Base-by-base conservation (phyloP, 2,113 vertebrate species). In the Prolemur simus region DNA sequence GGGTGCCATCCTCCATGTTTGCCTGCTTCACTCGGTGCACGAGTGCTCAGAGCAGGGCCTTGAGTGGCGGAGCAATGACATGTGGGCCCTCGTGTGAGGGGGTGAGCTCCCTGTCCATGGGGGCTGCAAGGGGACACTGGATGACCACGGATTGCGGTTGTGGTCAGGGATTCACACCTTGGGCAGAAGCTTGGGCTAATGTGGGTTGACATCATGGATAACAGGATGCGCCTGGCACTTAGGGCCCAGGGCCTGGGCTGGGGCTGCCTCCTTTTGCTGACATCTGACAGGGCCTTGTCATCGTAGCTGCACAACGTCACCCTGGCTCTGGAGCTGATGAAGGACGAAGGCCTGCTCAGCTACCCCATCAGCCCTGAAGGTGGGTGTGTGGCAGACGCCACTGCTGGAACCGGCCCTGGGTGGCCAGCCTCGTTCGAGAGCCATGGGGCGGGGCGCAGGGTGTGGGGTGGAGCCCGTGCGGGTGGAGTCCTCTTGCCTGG, bases 251-350 rank as follows among this genome's bases (percentile, higher is more conserved):
- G 37, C 39, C 54, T 10, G 34, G 63, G 15, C 7, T 11, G 77
- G 69, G 25, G 29, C 10, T 5, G 12, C 45, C n/a, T 11, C 42
- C 0, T 17, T 34, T 9, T 21, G 23, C 87, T 32, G 11, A 12
- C 45, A 1, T 49, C 21, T 2, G 4, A 34, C 0, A 8, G 68
- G 73, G 3, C 34, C 69, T 87, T 89, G 3, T 94, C 12, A 3
- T 86, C 17, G 47, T 45, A 99, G 99, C 95, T 99, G 45, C 99
- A 99, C 95, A 99, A 99, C 0, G 99, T 99, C 64, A 99, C 98
- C 3, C 97, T 99, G 97, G 99, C 99, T 0, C 91, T 99, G 98
- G 99, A 99, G 47, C 95, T 99, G 76, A 98, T 99, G 71, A 97
- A 96, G 84, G 99, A 99, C 7, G 97, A 54, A 66, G 99, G 97